Base-by-base conservation (phyloP, 2,797 vertebrate species). In the Chaetophractus vellerosus region DNA sequence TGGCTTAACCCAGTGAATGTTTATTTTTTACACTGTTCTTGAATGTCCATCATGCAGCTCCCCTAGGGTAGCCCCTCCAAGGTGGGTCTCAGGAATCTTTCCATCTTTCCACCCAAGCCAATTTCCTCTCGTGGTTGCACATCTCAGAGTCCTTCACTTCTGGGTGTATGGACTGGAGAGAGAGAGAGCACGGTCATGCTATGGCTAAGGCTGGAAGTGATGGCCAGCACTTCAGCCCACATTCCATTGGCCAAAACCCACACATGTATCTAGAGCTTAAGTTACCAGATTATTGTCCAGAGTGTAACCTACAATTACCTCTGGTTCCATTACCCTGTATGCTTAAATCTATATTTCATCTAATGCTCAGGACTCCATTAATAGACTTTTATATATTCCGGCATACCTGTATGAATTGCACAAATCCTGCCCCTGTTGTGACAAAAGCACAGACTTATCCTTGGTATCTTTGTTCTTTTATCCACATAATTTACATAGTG, bases 271-370 rank as follows among this genome's bases (percentile, higher is more conserved):
- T 2, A 2, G 24, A 38, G 26, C 26, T 14, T 9, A 2, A 38
- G 52, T 9, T 0, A 0, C 31, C 4, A 7, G 7, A 2, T 1
- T 0, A 1, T 19, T 7, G 41, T 69, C 33, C 38, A 36, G 10
- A 23, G 2, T 6, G 9, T 5, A 16, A 71, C 2, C 11, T 0
- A 2, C 63, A 36, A 26, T 36, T 6, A 5, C 41, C 71, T 59
- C 36, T 7, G 61, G n/a, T n/a, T 63, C 64, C 36, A 1, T 11
- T 0, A 1, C 0, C 8, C 24, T 5, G 0, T 1, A 2, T 0
- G 5, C 55, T 74, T 1, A 14, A n/a, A 66, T 69, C 52, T 52
- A 2, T 8, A 38, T n/a, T 55, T 14, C 50, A 9, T 0, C 9
- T 14, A 57, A 4, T 2, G 0, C 33, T 33, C 36, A n/a, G 4